Conservation (phyloP, 1,140 invertebrate species). For the Papilio dardanus region DNA sequence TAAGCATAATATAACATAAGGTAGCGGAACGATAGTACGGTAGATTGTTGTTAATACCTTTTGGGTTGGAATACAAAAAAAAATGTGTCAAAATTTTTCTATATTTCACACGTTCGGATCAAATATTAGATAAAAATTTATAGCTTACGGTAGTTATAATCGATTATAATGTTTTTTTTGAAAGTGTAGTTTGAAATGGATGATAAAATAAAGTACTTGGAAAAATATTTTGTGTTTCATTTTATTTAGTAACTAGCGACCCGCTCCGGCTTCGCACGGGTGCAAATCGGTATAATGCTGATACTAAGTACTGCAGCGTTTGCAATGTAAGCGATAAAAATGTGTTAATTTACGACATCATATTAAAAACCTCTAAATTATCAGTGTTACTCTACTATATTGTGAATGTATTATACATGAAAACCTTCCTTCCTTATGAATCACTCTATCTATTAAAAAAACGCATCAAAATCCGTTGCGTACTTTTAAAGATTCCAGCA, state of each 20-base stretch:
- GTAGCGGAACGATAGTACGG: constrained; percentile 70
- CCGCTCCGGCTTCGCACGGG: too few species aligned
- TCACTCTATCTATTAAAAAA: too few species aligned
- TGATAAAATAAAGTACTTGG: constrained; percentile 75
- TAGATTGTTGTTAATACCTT: constrained; percentile 66
- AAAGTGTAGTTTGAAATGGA: constrained; percentile 81
- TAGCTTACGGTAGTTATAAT: constrained; percentile 81
- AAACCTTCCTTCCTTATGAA: too few species aligned
- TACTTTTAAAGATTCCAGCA: too few species aligned
- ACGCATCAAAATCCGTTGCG: too few species aligned
- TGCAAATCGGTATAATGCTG: too few species aligned
- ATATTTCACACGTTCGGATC: constrained; percentile 62
- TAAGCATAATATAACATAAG: constrained; percentile 42
- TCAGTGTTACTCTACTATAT: too few species aligned
- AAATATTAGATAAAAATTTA: constrained; percentile 75
- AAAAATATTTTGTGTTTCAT: constrained; percentile 56
- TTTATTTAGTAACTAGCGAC: constrained; percentile 33
- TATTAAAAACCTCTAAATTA: too few species aligned
- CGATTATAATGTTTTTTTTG: constrained; percentile 73
- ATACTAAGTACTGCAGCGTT: too few species aligned
- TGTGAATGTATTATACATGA: too few species aligned
- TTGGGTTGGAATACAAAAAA: constrained; percentile 68
- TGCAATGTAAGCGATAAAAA: too few species aligned
- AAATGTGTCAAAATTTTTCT: constrained; percentile 77
- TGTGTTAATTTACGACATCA: too few species aligned